phyloP scores from a whole-genome alignment of 2,113 vertebrate genomes.

The Nerophis ophidion region DNA sequence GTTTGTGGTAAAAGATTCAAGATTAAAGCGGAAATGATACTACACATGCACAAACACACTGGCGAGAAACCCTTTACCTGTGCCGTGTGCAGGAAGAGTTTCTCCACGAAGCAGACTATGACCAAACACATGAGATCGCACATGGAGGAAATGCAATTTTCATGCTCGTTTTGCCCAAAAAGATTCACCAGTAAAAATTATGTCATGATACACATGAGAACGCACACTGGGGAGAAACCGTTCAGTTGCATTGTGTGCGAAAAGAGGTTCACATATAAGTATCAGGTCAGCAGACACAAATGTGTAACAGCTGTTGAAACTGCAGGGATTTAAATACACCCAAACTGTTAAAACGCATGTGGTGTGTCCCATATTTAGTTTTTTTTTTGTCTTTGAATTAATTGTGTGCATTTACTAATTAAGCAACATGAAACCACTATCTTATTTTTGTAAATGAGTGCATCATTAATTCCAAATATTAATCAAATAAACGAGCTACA shows the following conservation, averaged over 20 bases:
- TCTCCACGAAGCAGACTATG: neutral
- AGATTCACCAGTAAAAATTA: neutral
- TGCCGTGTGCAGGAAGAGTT: neutral
- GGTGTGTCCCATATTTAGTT: no score
- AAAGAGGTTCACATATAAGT: neutral
- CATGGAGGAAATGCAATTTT: neutral
- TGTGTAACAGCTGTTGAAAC: neutral
- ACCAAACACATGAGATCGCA: neutral
- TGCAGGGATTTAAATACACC: neutral
- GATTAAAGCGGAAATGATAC: neutral
- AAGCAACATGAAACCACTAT: no score
- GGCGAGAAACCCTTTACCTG: conserved; percentile 3
- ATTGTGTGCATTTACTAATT: no score
- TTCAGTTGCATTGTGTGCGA: neutral
- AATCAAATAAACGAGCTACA: no score
- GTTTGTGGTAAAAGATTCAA: neutral
- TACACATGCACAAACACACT: neutral
- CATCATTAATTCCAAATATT: no score
- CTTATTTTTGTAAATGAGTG: no score
- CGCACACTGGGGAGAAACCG: conserved; percentile 2
- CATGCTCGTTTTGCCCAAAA: neutral
- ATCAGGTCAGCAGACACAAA: neutral
- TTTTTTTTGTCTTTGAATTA: no score
- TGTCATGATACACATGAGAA: neutral
- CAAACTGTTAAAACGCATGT: neutral